Percentiles rank a stretch among this genome's conserved stretches.
Evolutionary conservation across 2,797 vertebrate species (phyloP).

Genomic region (Cossypha dichroa): DNA sequence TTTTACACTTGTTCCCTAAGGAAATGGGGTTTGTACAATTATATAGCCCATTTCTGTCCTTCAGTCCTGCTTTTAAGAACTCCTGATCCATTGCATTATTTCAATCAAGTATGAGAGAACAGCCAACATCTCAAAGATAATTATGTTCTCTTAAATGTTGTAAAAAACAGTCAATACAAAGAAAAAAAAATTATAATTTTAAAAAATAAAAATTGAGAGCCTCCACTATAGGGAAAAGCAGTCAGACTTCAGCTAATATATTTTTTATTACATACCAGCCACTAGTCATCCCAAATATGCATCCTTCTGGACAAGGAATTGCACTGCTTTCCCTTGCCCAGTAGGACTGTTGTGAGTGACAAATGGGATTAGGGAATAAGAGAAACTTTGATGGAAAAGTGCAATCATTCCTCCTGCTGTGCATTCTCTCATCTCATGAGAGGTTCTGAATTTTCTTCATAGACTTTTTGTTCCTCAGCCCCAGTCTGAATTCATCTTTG

Average conservation of each 20-base stretch:
- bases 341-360: background rate
- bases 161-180: background rate
- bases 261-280: background rate
- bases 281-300: background rate
- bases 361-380: background rate
- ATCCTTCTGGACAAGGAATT: background rate
- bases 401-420: background rate
- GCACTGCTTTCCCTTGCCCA: background rate
- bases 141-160: background rate
- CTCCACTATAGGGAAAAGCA: background rate
- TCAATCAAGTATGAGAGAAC: background rate
- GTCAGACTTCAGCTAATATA: background rate
- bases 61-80: background rate
- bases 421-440: background rate
- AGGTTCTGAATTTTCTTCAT: background rate
- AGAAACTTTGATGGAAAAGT: background rate
- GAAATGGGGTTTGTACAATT: background rate
- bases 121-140: background rate
- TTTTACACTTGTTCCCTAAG: background rate
- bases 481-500: background rate
- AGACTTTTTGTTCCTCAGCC: background rate
- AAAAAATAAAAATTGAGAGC: fast-evolving
- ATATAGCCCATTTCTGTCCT: background rate
- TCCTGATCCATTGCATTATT: background rate
- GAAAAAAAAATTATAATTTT: background rate